A percentile compares a stretch with the other conserved stretches of the same genome.
phyloP scores from a whole-genome alignment of 1,140 invertebrate species.

The Nephotettix cincticeps region DNA sequence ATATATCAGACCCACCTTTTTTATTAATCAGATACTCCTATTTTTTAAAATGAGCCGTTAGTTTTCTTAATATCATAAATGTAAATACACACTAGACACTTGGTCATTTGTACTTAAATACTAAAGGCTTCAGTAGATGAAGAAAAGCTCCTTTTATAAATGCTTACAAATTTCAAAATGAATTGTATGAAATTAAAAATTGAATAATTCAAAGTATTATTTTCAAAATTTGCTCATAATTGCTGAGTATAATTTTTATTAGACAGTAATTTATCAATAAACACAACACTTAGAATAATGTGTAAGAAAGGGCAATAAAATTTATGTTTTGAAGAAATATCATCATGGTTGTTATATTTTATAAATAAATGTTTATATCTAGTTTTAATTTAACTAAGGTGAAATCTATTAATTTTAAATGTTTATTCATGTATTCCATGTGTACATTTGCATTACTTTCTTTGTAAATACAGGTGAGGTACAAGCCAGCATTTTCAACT shows the following conservation, averaged over 20 bases:
- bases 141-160: background rate
- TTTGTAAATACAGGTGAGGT: too few species aligned
- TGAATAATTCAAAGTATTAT: background rate
- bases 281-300: background rate
- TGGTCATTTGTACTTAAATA: constrained; percentile 6
- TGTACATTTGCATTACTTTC: background rate
- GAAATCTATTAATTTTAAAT: background rate
- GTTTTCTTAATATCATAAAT: background rate
- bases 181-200: background rate
- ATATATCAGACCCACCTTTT: background rate
- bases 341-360: too few species aligned
- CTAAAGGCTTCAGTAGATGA: background rate
- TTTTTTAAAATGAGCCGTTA: background rate
- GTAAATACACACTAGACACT: constrained; percentile 8
- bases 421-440: background rate
- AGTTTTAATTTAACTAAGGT: background rate
- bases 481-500: too few species aligned
- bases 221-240: background rate
- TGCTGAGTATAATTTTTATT: background rate
- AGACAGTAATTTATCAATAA: background rate
- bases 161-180: background rate
- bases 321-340: too few species aligned
- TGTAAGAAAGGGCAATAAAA: background rate
- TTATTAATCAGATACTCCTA: background rate
- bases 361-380: too few species aligned